A percentile compares a stretch with the other conserved stretches of the same genome.
Evolutionary conservation across 2,888 invertebrate genomes (phyloP).

Genomic region (Teinopalpus imperialis): DNA sequence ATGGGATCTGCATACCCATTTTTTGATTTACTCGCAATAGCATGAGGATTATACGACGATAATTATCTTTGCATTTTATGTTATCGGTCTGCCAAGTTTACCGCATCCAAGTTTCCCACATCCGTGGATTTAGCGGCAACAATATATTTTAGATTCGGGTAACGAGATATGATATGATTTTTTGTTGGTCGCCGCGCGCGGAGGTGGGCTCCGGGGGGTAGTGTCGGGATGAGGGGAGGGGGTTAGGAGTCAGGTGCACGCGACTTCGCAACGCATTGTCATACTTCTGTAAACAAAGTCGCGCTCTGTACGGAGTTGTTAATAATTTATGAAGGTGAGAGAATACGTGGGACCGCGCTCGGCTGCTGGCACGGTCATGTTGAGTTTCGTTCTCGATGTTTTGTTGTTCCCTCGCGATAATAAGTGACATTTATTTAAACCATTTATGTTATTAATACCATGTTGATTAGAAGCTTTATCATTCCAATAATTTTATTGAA

Average conservation of each 20-base stretch:
- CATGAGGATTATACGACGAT: no score
- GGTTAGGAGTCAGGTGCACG: slow-evolving; percentile 58
- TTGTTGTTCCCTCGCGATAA: no score
- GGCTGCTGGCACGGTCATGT: background rate
- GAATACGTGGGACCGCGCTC: background rate
- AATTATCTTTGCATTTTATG: no score
- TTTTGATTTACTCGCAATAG: no score
- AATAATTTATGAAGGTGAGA: slow-evolving; percentile 24
- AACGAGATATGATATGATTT: slow-evolving; percentile 73
- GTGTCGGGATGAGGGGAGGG: slow-evolving; percentile 29
- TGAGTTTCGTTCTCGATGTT: no score
- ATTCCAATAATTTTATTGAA: no score
- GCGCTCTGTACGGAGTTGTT: background rate
- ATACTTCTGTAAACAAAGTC: slow-evolving; percentile 15
- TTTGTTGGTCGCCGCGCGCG: slow-evolving; percentile 39
- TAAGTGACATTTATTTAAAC: no score
- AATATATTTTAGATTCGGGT: slow-evolving; percentile 65
- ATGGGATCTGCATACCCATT: no score
- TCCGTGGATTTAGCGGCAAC: slow-evolving; percentile 39
- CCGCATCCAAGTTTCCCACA: slow-evolving; percentile 43
- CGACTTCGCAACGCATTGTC: slow-evolving; percentile 39
- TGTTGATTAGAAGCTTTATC: no score
- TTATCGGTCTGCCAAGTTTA: no score
- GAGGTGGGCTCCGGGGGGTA: slow-evolving; percentile 33
- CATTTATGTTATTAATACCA: no score